phyloP scores from a whole-genome alignment of 2,888 invertebrate species.

The Meganola albula region DNA sequence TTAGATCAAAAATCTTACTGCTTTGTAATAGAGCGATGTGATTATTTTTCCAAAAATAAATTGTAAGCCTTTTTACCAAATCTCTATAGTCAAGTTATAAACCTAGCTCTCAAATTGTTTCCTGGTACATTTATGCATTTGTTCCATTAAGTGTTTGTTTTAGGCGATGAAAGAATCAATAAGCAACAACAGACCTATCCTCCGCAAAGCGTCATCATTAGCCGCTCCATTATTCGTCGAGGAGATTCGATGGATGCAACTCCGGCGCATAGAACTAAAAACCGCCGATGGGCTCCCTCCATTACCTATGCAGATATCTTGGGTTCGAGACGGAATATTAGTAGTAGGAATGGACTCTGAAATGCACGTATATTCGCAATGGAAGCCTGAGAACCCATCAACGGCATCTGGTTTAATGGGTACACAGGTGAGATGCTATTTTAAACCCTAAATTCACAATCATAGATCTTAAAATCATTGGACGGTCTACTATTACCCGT shows the following conservation, averaged over 20 bases:
- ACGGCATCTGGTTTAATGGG: constrained; percentile 39
- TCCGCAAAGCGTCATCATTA: constrained; percentile 93
- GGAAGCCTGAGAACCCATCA: constrained; percentile 85
- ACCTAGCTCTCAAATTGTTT: background rate
- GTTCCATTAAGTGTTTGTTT: no score
- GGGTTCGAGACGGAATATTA: constrained; percentile 98
- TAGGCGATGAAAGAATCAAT: constrained; percentile 91
- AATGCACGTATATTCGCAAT: constrained; percentile 99
- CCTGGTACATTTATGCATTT: background rate
- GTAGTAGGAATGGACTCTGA: constrained; percentile 99
- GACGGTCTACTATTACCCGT: no score
- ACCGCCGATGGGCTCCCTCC: constrained; percentile 98
- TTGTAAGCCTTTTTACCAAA: no score
- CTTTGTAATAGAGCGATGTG: no score
- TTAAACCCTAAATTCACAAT: no score
- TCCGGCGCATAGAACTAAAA: constrained; percentile 91
- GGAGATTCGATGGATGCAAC: constrained; percentile 97
- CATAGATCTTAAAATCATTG: no score
- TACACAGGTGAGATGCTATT: constrained; percentile 53
- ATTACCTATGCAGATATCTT: constrained; percentile 98
- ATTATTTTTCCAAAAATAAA: no score
- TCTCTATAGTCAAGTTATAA: no score
- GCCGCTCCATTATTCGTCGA: constrained; percentile 93
- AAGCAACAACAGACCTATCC: constrained; percentile 88
- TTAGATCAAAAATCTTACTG: no score